Percentiles rank a stretch among this genome's conserved stretches.
These are phyloP conservation scores for Poeciliopsis occidentalis DNA, from an alignment of 2,113 vertebrate species.

Conservation along the genomic window DNA sequence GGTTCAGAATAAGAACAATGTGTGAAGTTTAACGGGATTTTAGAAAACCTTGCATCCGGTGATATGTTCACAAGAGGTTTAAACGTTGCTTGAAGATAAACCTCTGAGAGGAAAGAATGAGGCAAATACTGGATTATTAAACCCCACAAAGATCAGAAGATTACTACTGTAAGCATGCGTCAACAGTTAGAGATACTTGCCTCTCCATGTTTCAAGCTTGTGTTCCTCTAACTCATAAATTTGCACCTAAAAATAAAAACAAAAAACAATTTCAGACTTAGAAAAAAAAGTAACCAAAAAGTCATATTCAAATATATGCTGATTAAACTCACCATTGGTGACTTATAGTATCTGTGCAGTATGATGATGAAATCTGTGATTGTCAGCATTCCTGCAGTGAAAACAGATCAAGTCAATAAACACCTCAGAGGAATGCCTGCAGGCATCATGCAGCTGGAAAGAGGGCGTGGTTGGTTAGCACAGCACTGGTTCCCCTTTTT, in stretches of 20 bases:
- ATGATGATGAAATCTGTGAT: constrained; percentile 99
- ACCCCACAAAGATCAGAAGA: not conserved
- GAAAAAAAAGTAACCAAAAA: not conserved
- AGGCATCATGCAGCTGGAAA: constrained; percentile 12
- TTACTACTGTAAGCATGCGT: not conserved
- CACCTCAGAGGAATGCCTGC: not conserved
- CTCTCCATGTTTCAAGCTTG: constrained; percentile 98
- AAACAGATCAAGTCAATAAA: constrained; percentile 11
- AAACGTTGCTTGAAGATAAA: constrained; percentile 98
- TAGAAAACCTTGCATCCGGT: constrained; percentile 89
- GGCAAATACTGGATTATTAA: not conserved
- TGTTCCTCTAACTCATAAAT: constrained; percentile 99
- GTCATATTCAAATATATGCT: not conserved
- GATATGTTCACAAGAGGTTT: constrained; percentile 99
- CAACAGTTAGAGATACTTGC: constrained; percentile 66
- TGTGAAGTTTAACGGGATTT: not conserved
- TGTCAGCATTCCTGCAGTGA: constrained; percentile 93
- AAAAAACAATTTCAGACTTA: not conserved
- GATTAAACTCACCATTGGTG: constrained; percentile 87
- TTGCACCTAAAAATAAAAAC: constrained; percentile 87
- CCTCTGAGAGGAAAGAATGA: constrained; percentile 81
- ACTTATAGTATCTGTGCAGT: constrained; percentile 99
- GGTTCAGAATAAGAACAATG: not conserved
- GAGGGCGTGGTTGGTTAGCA: constrained; percentile 49
- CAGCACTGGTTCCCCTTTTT: not conserved